Evolutionary conservation across 1,140 invertebrate species (phyloP).

Genomic region (Tetramorium alpestre): DNA sequence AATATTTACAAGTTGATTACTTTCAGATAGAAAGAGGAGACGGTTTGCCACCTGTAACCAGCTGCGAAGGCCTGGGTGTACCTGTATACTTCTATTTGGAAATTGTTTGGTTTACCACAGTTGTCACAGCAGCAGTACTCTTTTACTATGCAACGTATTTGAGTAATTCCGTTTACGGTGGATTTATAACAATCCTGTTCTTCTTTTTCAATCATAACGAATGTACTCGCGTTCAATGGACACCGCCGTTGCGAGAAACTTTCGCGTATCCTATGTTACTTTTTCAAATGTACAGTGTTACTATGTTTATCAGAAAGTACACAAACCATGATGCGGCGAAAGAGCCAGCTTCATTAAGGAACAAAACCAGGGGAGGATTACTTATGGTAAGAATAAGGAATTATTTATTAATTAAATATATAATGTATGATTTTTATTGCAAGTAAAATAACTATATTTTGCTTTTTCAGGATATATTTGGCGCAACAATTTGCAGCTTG

Average conservation of each 20-base stretch:
- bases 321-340: not conserved
- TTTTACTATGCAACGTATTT: slow-evolving; percentile 88
- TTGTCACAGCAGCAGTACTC: slow-evolving; percentile 87
- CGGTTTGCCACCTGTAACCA: slow-evolving; percentile 88
- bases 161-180: slow-evolving; percentile 90
- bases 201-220: slow-evolving; percentile 94
- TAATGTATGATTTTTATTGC: not conserved
- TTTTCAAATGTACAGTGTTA: slow-evolving; percentile 85
- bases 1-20: slow-evolving; percentile 23
- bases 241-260: slow-evolving; percentile 93
- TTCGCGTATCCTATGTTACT: slow-evolving; percentile 91
- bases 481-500: slow-evolving; percentile 84
- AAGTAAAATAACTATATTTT: not conserved
- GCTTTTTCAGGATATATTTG: slow-evolving; percentile 76
- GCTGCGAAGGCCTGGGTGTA: slow-evolving; percentile 92
- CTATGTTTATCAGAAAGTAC: slow-evolving; percentile 73
- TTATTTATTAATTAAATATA: not conserved
- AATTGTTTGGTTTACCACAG: slow-evolving; percentile 89
- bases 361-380: slow-evolving; percentile 2
- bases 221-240: slow-evolving; percentile 93
- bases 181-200: slow-evolving; percentile 88
- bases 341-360: not conserved
- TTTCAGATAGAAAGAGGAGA: slow-evolving; percentile 88
- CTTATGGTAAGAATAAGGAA: slow-evolving; percentile 5
- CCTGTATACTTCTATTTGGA: slow-evolving; percentile 92